These are phyloP conservation scores for Cheumatopsyche charites DNA, from an alignment of 1,140 invertebrate genomes.

Conservation along the genomic window DNA sequence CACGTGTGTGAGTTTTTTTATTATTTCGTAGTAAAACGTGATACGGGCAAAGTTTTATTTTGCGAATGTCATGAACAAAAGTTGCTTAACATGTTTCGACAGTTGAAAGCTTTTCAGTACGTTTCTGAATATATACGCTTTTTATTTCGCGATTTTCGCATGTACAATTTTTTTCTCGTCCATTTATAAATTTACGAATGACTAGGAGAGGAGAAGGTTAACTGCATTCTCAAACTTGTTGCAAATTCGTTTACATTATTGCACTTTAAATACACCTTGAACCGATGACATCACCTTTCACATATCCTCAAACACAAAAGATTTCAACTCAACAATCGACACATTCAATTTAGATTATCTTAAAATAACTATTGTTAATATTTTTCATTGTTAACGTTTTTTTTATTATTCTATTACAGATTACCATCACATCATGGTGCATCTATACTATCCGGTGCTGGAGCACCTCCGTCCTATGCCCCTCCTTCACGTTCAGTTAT, in stretches of 20 bases:
- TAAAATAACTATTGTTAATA: background rate
- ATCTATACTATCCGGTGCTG: slow-evolving; percentile 56
- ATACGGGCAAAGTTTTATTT: too few relatives aligned
- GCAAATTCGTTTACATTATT: background rate
- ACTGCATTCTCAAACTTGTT: slow-evolving; percentile 7
- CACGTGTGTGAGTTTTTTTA: too few relatives aligned
- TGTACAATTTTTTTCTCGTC: too few relatives aligned
- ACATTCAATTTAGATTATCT: background rate
- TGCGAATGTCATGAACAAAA: too few relatives aligned
- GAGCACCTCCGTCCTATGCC: slow-evolving; percentile 78
- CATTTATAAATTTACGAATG: too few relatives aligned
- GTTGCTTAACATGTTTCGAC: too few relatives aligned
- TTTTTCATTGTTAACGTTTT: background rate
- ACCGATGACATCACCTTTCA: slow-evolving; percentile 7
- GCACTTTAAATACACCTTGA: background rate
- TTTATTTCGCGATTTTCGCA: too few relatives aligned
- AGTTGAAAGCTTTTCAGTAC: too few relatives aligned
- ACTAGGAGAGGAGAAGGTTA: background rate
- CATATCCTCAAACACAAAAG: slow-evolving; percentile 3
- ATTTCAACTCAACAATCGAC: background rate
- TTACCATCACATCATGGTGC: slow-evolving; percentile 59
- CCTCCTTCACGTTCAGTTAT: slow-evolving; percentile 77
- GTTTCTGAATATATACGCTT: too few relatives aligned
- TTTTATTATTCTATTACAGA: slow-evolving; percentile 48
- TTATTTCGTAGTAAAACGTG: too few relatives aligned